Base-by-base conservation (phyloP, 1,140 invertebrate species). In the Formica selysi region DNA sequence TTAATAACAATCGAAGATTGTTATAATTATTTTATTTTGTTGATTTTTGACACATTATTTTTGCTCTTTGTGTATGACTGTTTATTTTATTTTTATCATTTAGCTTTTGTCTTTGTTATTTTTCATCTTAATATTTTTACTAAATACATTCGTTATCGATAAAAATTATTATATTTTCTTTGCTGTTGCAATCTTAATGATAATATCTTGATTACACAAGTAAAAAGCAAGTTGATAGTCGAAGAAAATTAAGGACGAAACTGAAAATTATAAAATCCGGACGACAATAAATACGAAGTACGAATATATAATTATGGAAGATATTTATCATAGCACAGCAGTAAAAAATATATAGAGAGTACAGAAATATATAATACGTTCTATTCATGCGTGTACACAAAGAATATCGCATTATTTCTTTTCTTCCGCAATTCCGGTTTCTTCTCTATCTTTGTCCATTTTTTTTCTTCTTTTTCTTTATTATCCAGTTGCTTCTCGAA, bases 401-500 rank as follows among this genome's bases (percentile, higher is more conserved):
- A 48, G 36, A 65, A 64, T 32, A 48, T 65, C 44, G 10, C 11
- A 26, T 65, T 73, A 44, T 65, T 78, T 22, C 29, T 78, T 41
- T 48, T 38, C 4, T 29, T 71, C 41, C 48, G 38, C 51, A 76
- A 62, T 80, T 86, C 83, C 62, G 54, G 76, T 70, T 73, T 51
- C 61, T 41, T 38, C 0, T 29, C 22, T 10, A 10, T 38, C 26
- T 48, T 36, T 54, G 44, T 67, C n/a, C 36, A 32, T 44, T 29
- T 59, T 44, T 26, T 19, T 8, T 41, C 6, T 3, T n/a, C 6
- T 36, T 13, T 57, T 48, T 68, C 71, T 67, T 62, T 74, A 51
- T 54, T 62, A 51, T 59, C 61, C 6, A 26, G 6, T 79, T n/a
- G 19, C 26, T 76, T 51, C 16, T 22, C 16, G 10, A 29, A 44